Conservation (phyloP, 2,888 invertebrate genomes). For the Marronus borbonicus region DNA sequence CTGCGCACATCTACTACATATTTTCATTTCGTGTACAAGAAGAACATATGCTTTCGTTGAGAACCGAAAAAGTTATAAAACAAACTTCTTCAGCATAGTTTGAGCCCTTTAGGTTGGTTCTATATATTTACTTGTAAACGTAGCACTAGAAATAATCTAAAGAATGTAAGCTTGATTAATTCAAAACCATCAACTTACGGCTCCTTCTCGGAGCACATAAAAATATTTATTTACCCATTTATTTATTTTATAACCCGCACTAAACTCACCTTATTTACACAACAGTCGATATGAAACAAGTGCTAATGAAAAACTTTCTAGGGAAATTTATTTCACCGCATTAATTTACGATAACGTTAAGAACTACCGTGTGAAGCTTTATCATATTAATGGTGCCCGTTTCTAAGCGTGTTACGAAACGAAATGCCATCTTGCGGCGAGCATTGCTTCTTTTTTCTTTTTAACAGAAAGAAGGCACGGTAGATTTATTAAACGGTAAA, state of each 20-base stretch:
- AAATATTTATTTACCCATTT: slow-evolving; percentile 13
- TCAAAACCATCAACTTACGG: slow-evolving; percentile 11
- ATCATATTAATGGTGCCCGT: slow-evolving; percentile 12
- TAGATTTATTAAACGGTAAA: background rate
- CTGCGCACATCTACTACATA: too few species aligned
- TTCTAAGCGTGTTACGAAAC: slow-evolving; percentile 25
- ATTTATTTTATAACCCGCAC: slow-evolving; percentile 14
- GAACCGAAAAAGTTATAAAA: too few species aligned
- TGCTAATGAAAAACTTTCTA: slow-evolving; percentile 28
- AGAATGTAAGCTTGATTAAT: background rate
- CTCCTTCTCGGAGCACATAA: background rate
- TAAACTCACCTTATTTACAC: slow-evolving; percentile 9
- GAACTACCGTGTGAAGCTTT: slow-evolving; percentile 10
- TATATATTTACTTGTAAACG: too few species aligned
- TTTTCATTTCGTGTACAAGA: too few species aligned
- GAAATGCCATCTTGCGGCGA: too few species aligned
- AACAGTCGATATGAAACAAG: slow-evolving; percentile 11
- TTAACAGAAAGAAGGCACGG: too few species aligned
- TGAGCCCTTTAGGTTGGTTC: too few species aligned
- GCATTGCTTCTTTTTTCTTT: too few species aligned
- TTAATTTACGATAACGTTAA: slow-evolving; percentile 28
- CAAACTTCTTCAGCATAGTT: too few species aligned
- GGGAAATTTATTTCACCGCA: slow-evolving; percentile 17
- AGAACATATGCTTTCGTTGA: too few species aligned
- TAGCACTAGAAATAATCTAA: too few species aligned